Conservation (phyloP, 2,797 vertebrate species). For the Coregonus ussuriensis region DNA sequence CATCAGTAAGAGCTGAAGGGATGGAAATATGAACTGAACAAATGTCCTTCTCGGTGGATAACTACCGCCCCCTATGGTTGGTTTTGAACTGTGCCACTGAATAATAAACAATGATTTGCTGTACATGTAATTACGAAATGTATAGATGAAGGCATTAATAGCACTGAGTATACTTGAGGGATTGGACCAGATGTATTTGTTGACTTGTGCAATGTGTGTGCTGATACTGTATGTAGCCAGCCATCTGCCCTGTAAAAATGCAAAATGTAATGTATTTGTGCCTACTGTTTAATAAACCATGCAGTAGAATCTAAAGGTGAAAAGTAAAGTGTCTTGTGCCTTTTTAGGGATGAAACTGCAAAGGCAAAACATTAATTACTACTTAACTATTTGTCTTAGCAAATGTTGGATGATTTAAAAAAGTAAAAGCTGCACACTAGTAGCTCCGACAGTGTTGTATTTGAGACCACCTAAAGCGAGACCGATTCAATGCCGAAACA, state of each 20-base stretch:
- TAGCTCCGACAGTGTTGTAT: no score
- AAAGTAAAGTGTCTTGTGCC: neutral
- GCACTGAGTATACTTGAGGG: neutral
- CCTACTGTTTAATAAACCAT: neutral
- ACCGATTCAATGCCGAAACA: no score
- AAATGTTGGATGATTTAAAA: neutral
- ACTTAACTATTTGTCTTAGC: neutral
- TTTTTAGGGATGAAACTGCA: neutral
- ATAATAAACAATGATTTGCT: neutral
- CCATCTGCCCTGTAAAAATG: neutral
- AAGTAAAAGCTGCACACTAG: no score
- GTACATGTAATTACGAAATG: neutral
- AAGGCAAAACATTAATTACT: neutral
- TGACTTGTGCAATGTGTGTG: neutral
- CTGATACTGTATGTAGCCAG: neutral
- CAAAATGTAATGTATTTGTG: neutral
- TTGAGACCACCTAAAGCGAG: no score
- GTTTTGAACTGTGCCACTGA: neutral
- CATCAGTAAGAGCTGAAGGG: neutral
- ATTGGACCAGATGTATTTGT: neutral
- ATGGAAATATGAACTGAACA: neutral
- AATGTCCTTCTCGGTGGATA: conserved; percentile 26
- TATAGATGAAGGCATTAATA: neutral
- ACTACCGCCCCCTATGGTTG: conserved; percentile 64
- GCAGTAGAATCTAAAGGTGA: neutral